Conservation (phyloP, 1,140 invertebrate genomes). For the Bactericera cockerelli region DNA sequence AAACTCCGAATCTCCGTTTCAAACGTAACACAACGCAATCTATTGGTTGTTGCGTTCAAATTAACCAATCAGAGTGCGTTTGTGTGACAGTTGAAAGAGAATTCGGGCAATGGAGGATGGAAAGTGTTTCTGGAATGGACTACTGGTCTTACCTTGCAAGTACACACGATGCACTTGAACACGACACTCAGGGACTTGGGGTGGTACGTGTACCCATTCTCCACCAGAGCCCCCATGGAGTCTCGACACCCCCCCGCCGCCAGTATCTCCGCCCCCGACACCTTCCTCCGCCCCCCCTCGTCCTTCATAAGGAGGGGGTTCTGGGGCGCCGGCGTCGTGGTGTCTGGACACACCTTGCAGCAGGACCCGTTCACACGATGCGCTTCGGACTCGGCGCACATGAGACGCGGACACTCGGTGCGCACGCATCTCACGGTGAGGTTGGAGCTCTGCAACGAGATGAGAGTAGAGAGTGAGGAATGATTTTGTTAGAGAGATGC, state of each 20-base stretch:
- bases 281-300: conserved; percentile 21
- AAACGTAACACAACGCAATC: too few species aligned
- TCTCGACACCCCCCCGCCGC: conserved; percentile 61
- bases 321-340: not conserved
- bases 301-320: conserved; percentile 15
- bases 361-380: conserved; percentile 55
- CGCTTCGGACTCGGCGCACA: conserved; percentile 52
- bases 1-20: too few species aligned
- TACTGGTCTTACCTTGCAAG: conserved; percentile 65
- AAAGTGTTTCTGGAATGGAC: too few species aligned
- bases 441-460: conserved; percentile 33
- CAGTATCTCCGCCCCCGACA: conserved; percentile 41
- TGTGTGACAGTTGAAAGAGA: too few species aligned
- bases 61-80: too few species aligned
- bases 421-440: conserved; percentile 58
- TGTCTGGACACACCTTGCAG: conserved; percentile 55
- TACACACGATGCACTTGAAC: conserved; percentile 62
- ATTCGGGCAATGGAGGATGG: too few species aligned
- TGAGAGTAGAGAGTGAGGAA: too few species aligned
- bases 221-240: conserved; percentile 44
- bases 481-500: conserved; percentile 11
- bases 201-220: conserved; percentile 74
- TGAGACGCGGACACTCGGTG: conserved; percentile 51
- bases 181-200: conserved; percentile 66
- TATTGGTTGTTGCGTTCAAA: too few species aligned